Base-by-base conservation (phyloP, 2,113 vertebrate species). In the Oryzias melastigma region DNA sequence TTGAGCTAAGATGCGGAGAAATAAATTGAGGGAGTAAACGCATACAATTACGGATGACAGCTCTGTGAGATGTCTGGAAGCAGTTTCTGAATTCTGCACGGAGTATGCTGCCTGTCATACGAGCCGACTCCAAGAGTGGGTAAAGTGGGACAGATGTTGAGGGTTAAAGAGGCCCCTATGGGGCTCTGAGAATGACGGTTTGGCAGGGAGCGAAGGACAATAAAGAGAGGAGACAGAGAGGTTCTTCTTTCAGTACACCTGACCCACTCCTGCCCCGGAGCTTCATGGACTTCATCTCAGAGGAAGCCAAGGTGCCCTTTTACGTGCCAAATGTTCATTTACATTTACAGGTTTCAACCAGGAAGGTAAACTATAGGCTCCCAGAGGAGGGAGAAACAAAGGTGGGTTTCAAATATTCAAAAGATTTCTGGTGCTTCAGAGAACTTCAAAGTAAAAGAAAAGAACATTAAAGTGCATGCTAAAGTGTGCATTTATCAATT, bases 381-480 rank as follows among this genome's bases (percentile, higher is more conserved):
- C 40, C 6, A 52, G 35, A 75, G 20, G 51, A 71, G 52, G 52
- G n/a, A 48, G 49, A 71, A 84, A 49, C 64, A 53, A n/a, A 44
- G 22, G 42, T 58, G 52, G 52, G 49, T 68, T 85, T 85, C 53
- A 75, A 84, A 85, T 73, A 83, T 84, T 80, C 77, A 83, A 82
- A 65, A 78, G 65, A 16, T 4, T 46, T 59, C 66, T 51, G 64
- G 1, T 64, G 44, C 47, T 62, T 40, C 13, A 47, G 78, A 73
- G 54, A 25, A 49, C 87, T 88, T 90, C 82, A 88, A 90, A 88
- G 88, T 58, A 50, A 62, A 46, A 40, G n/a, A 46, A 27, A 56
- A 57, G 72, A 57, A 90, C 84, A 82, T 92, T 83, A 91, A 91
- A 88, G 87, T 82, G 82, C 85, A 84, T 90, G 81, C 77, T 81